These are phyloP conservation scores for Anser cygnoides DNA, from an alignment of 2,113 vertebrate genomes.

Conservation along the genomic window DNA sequence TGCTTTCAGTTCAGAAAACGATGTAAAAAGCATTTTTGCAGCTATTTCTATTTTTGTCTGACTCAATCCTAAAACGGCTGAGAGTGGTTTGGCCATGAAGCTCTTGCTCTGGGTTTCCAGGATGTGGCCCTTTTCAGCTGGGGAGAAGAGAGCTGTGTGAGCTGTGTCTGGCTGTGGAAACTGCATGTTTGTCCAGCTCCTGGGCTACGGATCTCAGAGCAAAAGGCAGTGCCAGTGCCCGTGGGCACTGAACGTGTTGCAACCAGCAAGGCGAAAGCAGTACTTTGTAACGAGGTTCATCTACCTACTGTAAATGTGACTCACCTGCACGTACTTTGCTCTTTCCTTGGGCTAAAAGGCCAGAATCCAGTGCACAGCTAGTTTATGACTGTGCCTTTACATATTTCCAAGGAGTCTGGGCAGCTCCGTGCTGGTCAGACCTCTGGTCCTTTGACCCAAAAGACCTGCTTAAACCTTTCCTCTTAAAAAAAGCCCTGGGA, in stretches of 20 bases:
- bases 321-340: constrained; percentile 4
- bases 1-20: neutral
- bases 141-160: neutral
- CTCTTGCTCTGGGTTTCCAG: neutral
- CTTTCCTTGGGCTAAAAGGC: neutral
- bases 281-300: neutral
- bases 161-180: neutral
- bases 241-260: neutral
- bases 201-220: neutral
- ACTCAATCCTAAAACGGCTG: neutral
- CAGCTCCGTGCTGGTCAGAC: neutral
- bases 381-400: neutral
- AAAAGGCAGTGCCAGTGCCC: neutral
- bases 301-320: neutral
- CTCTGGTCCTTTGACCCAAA: neutral
- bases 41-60: neutral
- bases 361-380: neutral
- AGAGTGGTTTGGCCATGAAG: neutral
- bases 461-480: neutral
- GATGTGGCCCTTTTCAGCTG: neutral
- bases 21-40: neutral
- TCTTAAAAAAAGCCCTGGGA: neutral
- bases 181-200: neutral
- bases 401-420: neutral
- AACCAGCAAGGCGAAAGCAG: neutral